Evolutionary conservation across 2,113 vertebrate genomes (phyloP), one percentile per base, ranked within the genome.

Genomic region (Chionodraco myersi): DNA sequence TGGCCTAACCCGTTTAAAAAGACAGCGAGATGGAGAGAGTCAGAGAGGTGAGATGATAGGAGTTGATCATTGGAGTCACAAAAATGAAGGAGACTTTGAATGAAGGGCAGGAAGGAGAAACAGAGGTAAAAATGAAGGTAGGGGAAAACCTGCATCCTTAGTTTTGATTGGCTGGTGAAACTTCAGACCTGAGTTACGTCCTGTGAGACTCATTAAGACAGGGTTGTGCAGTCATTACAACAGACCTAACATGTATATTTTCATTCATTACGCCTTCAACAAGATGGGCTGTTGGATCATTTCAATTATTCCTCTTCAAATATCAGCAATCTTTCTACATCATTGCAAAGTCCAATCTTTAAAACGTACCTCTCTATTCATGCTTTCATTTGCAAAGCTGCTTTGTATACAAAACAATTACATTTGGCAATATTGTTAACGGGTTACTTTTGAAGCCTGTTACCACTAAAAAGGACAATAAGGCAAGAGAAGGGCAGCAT

Each of bases 1-100:
- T 83, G 68, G 75, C 45, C 66, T 63, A 74, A 76, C 56, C 21
- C 12, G 5, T 56, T 69, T 76, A n/a, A 71, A 67, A 58, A 77
- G 26, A 64, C 56, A 82, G 51, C 68, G 48, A 69, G 45, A 21
- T n/a, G 18, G 52, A 51, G 30, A 26, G 21, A 45, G 26, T 47
- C 23, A 14, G 56, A 47, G 10, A 70, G 34, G 18, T 34, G 4
- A 52, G 41, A 26, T 41, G 4, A 72, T 48, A 6, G 41, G 51
- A 68, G 23, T 0, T 45, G 61, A 13, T 48, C 30, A 67, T 8
- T 60, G 15, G 52, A 41, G 54, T 26, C 11, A 53, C 11, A 34
- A 54, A 2, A 53, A 57, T 41, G 3, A n/a, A 21, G 4, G 47
- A 51, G 3, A 47, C 44, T 30, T 26, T 45, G 56, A 54, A 13